Percentiles rank a stretch among this genome's conserved stretches.
Conservation (phyloP, 2,888 invertebrate genomes). For the Andrena hattorfiana region DNA sequence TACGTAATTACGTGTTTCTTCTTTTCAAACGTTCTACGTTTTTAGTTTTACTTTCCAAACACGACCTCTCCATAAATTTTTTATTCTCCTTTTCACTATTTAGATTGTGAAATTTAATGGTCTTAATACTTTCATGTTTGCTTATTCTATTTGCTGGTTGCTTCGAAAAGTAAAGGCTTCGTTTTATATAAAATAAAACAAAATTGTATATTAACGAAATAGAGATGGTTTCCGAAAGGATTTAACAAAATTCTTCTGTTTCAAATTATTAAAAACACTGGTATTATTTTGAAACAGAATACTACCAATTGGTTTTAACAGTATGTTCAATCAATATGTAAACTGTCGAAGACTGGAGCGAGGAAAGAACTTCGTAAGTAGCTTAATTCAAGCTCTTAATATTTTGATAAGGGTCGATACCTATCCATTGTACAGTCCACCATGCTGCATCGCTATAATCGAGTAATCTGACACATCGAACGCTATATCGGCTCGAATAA, state of each 20-base stretch:
- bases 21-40: no score
- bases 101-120: not conserved
- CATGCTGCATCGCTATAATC: slow-evolving; percentile 54
- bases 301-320: no score
- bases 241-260: not conserved
- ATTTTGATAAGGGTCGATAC: slow-evolving; percentile 11
- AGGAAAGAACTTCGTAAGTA: slow-evolving; percentile 3
- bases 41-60: no score
- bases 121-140: not conserved
- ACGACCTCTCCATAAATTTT: not conserved
- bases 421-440: slow-evolving; percentile 26
- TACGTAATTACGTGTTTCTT: no score
- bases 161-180: not conserved
- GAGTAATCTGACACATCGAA: slow-evolving; percentile 30
- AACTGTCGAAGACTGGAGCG: not conserved
- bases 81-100: not conserved
- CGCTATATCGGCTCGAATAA: slow-evolving; percentile 29
- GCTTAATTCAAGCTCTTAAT: slow-evolving; percentile 9
- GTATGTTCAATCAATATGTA: not conserved
- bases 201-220: no score
- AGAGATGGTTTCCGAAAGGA: no score
- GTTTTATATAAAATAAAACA: no score
- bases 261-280: not conserved
- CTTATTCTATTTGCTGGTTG: not conserved
- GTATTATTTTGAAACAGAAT: not conserved